phyloP scores from a whole-genome alignment of 1,140 invertebrate species.

The Apis florea region DNA sequence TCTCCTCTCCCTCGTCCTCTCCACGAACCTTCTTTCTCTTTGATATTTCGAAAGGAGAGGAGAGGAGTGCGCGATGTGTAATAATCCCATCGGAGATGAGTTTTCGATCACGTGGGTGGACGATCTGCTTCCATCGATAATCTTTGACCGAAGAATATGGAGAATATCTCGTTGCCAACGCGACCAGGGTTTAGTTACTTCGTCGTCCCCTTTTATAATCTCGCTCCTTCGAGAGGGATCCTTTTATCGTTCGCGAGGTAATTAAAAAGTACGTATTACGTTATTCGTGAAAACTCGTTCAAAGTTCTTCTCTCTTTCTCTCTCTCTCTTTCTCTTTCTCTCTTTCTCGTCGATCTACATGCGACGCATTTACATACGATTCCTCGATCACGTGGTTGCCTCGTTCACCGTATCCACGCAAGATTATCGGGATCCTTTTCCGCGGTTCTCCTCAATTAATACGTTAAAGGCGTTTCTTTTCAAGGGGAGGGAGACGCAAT shows the following conservation, averaged over 20 bases:
- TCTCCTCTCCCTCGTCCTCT: neutral
- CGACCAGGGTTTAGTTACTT: neutral
- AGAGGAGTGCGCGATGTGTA: neutral
- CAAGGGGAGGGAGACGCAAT: slow-evolving; percentile 2
- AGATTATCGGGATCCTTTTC: neutral
- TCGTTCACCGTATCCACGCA: neutral
- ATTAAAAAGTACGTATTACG: neutral
- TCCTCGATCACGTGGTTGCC: slow-evolving; percentile 21
- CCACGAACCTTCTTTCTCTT: neutral
- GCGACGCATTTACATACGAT: neutral
- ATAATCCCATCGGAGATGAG: neutral
- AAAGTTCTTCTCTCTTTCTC: neutral
- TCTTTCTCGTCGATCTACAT: neutral
- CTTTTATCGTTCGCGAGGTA: neutral
- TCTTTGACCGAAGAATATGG: neutral
- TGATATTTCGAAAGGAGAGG: neutral
- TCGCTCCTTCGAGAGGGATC: neutral
- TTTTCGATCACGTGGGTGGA: slow-evolving; percentile 35
- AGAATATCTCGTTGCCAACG: neutral
- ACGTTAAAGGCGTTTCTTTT: slow-evolving; percentile 1
- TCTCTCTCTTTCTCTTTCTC: no score
- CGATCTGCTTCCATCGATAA: neutral
- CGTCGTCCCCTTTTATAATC: neutral
- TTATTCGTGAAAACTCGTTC: neutral
- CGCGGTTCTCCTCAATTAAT: neutral